Evolutionary conservation across 2,888 invertebrate genomes (phyloP).

Genomic region (Drosophila nr. perissopoda): DNA sequence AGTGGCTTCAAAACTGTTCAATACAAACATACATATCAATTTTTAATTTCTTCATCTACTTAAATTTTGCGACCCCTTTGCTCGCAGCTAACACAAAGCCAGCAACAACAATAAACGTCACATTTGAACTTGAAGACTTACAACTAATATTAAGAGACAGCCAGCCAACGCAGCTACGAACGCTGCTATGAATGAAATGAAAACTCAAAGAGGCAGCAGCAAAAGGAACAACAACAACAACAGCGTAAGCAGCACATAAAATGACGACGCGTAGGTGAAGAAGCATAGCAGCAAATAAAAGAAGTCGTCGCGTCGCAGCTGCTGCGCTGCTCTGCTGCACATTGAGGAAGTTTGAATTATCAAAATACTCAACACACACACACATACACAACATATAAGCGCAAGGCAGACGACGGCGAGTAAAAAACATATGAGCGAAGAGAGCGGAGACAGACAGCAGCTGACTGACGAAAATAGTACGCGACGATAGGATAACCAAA

Average conservation of each 20-base stretch:
- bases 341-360: constrained; percentile 64
- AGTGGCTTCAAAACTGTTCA: not conserved
- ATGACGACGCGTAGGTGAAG: constrained; percentile 54
- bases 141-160: not conserved
- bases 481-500: constrained; percentile 65
- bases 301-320: constrained; percentile 29
- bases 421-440: constrained; percentile 46
- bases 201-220: constrained; percentile 52
- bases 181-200: constrained; percentile 53
- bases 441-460: constrained; percentile 39
- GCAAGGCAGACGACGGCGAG: constrained; percentile 26
- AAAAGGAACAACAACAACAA: constrained; percentile 8
- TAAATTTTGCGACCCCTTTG: constrained; percentile 6
- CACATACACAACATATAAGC: constrained; percentile 12
- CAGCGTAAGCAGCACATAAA: constrained; percentile 40
- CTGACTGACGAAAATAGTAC: constrained; percentile 76
- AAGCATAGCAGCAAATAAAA: constrained; percentile 42
- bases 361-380: constrained; percentile 52
- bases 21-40: not conserved
- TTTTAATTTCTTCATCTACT: not conserved
- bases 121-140: constrained; percentile 53
- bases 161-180: constrained; percentile 17
- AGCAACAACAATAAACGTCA: constrained; percentile 38
- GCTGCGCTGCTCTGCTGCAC: constrained; percentile 42
- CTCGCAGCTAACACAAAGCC: constrained; percentile 1